Percentiles rank a stretch among this genome's conserved stretches.
phyloP scores from a whole-genome alignment of 2,113 vertebrate species.

The Hemiscyllium ocellatum region DNA sequence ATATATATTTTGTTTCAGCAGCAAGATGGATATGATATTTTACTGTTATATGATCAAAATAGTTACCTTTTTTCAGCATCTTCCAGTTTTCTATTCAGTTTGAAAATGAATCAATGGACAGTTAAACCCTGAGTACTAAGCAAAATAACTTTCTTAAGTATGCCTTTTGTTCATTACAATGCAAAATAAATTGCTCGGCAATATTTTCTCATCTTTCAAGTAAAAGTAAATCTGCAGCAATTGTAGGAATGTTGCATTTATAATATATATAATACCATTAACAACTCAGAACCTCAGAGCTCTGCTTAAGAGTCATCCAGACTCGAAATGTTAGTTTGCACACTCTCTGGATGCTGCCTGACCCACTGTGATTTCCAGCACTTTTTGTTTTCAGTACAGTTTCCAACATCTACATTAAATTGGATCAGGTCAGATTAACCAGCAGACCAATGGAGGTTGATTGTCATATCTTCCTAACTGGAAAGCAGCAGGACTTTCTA shows the following conservation, averaged over 20 bases:
- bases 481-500: background rate
- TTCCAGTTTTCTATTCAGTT: background rate
- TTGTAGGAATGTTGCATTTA: background rate
- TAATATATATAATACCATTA: background rate
- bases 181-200: background rate
- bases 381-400: too few relatives aligned
- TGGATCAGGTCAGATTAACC: background rate
- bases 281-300: background rate
- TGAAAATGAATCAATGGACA: background rate
- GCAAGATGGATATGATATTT: background rate
- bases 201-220: background rate
- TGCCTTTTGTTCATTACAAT: background rate
- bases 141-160: background rate
- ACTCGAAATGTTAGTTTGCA: too few relatives aligned
- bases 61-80: background rate
- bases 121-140: background rate
- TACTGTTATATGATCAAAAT: background rate
- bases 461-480: background rate
- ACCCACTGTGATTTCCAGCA: too few relatives aligned
- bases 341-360: too few relatives aligned
- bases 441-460: background rate
- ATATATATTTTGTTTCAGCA: background rate
- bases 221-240: background rate
- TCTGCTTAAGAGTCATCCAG: too few relatives aligned
- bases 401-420: too few relatives aligned